Evolutionary conservation across 2,797 vertebrate species (phyloP).

Genomic region (Myiotriccus ornatus): DNA sequence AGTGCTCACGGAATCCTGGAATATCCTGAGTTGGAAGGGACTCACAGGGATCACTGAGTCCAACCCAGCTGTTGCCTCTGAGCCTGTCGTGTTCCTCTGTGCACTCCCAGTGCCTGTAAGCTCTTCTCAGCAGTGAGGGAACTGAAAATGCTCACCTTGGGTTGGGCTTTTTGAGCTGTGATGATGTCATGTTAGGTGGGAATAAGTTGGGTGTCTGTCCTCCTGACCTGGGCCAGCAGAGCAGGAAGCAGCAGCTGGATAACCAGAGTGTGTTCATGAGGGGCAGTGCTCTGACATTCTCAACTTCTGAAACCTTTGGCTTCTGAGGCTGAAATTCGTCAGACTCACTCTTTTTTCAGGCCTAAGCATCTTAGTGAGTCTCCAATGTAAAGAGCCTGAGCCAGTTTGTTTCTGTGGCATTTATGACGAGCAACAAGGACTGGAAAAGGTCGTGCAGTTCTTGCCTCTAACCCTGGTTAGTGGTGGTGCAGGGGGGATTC

Average conservation of each 20-base stretch:
- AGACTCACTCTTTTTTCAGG: background rate
- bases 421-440: accelerated
- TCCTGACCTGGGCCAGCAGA: background rate
- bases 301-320: background rate
- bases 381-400: background rate
- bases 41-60: background rate
- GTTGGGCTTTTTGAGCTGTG: background rate
- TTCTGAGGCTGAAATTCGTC: background rate
- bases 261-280: background rate
- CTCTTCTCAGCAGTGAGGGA: background rate
- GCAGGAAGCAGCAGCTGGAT: background rate
- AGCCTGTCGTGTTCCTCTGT: background rate
- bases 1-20: background rate
- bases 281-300: background rate
- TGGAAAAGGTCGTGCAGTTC: background rate
- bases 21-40: background rate
- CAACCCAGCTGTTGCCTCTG: background rate
- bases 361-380: background rate
- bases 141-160: accelerated
- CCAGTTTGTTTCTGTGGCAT: background rate
- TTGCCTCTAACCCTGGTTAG: background rate
- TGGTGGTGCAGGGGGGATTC: background rate
- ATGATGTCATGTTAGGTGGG: background rate
- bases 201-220: background rate
- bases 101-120: background rate